These are phyloP conservation scores for Propithecus deckenii DNA, from an alignment of 2,797 vertebrate genomes.

Conservation along the genomic window DNA sequence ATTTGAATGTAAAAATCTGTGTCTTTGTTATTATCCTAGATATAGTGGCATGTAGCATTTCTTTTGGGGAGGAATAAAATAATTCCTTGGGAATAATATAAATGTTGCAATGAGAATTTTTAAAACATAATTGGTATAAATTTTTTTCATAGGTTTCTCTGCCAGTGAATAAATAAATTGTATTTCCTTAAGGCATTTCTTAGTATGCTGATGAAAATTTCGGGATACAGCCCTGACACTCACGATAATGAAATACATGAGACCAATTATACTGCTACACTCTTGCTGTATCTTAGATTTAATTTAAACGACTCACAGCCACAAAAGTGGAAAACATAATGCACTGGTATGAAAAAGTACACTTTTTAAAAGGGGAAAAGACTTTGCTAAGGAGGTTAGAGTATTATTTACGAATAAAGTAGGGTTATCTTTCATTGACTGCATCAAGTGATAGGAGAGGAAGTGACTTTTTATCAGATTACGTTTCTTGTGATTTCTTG, in stretches of 20 bases:
- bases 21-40: constrained; percentile 22
- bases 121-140: constrained; percentile 63
- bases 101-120: constrained; percentile 66
- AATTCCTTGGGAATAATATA: constrained; percentile 49
- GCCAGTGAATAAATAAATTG: constrained; percentile 73
- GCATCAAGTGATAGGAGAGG: neutral
- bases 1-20: constrained; percentile 4
- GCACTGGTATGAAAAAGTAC: neutral
- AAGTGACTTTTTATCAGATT: neutral
- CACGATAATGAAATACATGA: constrained; percentile 63
- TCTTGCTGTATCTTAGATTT: constrained; percentile 52
- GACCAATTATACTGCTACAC: constrained; percentile 27
- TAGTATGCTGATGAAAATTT: constrained; percentile 69
- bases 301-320: constrained; percentile 67
- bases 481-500: neutral
- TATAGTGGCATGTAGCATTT: constrained; percentile 26
- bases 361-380: neutral
- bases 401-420: neutral
- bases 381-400: neutral
- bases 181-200: constrained; percentile 72
- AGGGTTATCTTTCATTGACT: neutral
- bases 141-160: constrained; percentile 67
- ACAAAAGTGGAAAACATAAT: constrained; percentile 34
- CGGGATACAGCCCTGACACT: constrained; percentile 41
- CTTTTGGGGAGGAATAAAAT: neutral